These are phyloP conservation scores for Dicaeum eximium DNA, from an alignment of 2,113 vertebrate genomes.

Conservation along the genomic window DNA sequence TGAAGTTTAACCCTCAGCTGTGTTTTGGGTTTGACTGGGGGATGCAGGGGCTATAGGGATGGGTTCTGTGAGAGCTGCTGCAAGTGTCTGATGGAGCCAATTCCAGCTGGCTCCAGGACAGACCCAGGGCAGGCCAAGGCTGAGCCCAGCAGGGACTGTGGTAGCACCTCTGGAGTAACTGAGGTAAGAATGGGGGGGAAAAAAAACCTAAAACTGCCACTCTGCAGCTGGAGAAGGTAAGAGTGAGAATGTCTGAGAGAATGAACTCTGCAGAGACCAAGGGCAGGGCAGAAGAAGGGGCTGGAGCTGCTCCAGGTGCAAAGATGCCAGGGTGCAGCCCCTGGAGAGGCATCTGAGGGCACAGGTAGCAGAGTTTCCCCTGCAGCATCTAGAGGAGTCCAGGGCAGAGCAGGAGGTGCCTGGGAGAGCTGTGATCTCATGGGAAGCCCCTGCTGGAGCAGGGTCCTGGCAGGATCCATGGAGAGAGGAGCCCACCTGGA, in stretches of 20 bases:
- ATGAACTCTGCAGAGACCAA: background rate
- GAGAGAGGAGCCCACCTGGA: background rate
- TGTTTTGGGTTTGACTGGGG: background rate
- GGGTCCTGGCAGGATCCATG: background rate
- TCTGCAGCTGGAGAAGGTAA: background rate
- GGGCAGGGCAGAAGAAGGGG: background rate
- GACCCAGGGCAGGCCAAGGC: background rate
- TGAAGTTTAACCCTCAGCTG: background rate
- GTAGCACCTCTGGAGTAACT: background rate
- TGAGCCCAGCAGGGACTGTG: background rate
- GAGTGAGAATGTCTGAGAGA: background rate
- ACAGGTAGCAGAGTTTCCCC: background rate
- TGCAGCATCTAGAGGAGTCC: background rate
- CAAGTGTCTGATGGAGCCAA: background rate
- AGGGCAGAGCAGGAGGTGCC: background rate
- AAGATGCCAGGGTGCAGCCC: background rate
- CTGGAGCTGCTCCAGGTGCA: background rate
- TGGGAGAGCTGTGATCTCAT: background rate
- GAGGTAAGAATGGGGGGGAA: background rate
- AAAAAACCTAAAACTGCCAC: background rate
- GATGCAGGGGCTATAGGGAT: accelerated
- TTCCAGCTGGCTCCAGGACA: background rate
- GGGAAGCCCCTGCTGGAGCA: background rate
- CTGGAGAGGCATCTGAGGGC: background rate
- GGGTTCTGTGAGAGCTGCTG: background rate